Conservation (phyloP, 1,140 invertebrate genomes). For the Euwallacea similis region DNA sequence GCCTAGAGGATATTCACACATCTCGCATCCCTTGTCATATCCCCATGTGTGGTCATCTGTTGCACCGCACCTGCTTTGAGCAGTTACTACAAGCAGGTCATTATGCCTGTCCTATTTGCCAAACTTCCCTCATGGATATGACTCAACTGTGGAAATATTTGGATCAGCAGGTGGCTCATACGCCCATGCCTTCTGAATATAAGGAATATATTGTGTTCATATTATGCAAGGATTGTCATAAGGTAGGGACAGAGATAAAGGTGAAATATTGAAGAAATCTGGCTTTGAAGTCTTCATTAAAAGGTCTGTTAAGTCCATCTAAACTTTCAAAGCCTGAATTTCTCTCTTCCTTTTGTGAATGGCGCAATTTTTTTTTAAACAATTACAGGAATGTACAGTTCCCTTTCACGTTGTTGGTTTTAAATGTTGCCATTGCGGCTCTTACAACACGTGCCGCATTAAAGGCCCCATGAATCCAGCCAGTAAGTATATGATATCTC, state of each 20-base stretch:
- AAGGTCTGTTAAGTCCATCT: no score
- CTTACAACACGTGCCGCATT: constrained; percentile 82
- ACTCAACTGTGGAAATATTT: constrained; percentile 76
- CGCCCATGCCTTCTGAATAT: constrained; percentile 82
- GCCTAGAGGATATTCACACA: constrained; percentile 86
- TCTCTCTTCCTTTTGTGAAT: background rate
- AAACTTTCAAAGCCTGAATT: no score
- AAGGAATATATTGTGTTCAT: constrained; percentile 76
- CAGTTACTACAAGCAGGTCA: constrained; percentile 75
- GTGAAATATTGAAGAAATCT: background rate
- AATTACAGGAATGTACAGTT: constrained; percentile 70
- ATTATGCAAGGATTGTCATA: constrained; percentile 86
- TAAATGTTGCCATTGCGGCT: constrained; percentile 81
- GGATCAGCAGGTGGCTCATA: constrained; percentile 76
- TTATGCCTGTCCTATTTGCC: constrained; percentile 85
- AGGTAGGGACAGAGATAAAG: constrained; percentile 58
- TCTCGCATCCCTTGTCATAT: constrained; percentile 84
- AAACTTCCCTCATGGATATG: constrained; percentile 84
- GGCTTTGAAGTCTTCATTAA: no score
- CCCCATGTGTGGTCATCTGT: constrained; percentile 80
- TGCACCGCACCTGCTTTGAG: constrained; percentile 81
- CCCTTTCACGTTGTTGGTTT: constrained; percentile 83
- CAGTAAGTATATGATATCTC: constrained; percentile 25
- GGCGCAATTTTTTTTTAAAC: constrained; percentile 29
- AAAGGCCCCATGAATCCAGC: constrained; percentile 55